These are phyloP conservation scores for Natator depressus DNA, from an alignment of 2,113 vertebrate species.

Conservation along the genomic window DNA sequence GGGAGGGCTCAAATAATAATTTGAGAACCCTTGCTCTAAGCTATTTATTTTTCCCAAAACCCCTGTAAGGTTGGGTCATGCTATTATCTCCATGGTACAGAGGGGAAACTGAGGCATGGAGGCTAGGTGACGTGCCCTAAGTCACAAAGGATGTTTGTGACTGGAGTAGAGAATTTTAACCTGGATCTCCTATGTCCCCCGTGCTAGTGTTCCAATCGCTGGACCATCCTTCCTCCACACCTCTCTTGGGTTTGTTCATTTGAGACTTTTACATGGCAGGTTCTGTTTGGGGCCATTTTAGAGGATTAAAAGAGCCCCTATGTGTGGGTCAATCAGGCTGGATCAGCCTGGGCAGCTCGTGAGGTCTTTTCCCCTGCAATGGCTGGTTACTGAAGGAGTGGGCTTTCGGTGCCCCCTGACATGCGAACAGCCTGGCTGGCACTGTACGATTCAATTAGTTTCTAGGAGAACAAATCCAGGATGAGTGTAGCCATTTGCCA, in stretches of 20 bases:
- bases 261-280: accelerated
- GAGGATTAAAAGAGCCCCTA: background rate
- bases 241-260: accelerated
- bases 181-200: background rate
- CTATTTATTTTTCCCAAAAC: background rate
- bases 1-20: no score
- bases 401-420: background rate
- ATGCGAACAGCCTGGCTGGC: slow-evolving; percentile 50
- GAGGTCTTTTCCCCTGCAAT: accelerated
- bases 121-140: background rate
- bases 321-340: accelerated
- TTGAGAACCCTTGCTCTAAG: no score
- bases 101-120: background rate
- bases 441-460: slow-evolving; percentile 33
- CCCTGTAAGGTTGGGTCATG: no score
- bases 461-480: slow-evolving; percentile 58
- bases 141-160: background rate
- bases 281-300: background rate
- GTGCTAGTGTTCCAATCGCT: accelerated
- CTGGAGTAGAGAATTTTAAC: background rate
- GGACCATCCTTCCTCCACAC: background rate
- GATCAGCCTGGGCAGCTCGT: accelerated
- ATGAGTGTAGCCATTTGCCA: slow-evolving; percentile 17
- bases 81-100: background rate
- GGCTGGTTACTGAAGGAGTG: background rate